phyloP scores from a whole-genome alignment of 2,888 invertebrate genomes.

The Liposcelis brunnea region DNA sequence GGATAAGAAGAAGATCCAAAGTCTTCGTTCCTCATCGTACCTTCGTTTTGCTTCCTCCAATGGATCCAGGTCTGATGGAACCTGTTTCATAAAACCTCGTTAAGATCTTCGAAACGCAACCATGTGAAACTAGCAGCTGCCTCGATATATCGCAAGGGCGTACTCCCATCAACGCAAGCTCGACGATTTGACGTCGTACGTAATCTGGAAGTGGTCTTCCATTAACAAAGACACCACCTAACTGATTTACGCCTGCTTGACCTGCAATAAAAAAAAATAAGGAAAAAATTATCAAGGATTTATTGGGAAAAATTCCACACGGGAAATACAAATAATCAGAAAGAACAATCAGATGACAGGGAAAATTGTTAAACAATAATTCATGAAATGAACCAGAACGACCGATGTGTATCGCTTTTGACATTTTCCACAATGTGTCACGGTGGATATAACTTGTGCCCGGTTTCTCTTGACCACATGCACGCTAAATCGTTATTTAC shows the following conservation, averaged over 20 bases:
- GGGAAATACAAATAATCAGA: no score
- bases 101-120: conserved; percentile 92
- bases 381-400: no score
- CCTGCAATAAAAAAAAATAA: conserved; percentile 36
- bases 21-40: conserved; percentile 32
- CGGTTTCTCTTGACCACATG: no score
- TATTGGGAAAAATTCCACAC: conserved; percentile 4
- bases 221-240: conserved; percentile 94
- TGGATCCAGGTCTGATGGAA: conserved; percentile 85
- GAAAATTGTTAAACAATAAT: no score
- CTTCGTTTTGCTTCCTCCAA: conserved; percentile 90
- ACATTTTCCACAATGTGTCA: no score
- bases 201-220: conserved; percentile 93
- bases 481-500: no score
- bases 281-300: conserved; percentile 10
- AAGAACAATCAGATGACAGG: no score
- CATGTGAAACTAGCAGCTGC: conserved; percentile 87
- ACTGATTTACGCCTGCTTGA: conserved; percentile 92
- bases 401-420: no score
- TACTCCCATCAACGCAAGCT: conserved; percentile 84
- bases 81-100: conserved; percentile 95
- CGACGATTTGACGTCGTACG: conserved; percentile 82
- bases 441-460: no score
- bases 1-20: no score
- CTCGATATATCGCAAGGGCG: conserved; percentile 93